A percentile compares a stretch with the other conserved stretches of the same genome.
Conservation (phyloP, 1,140 invertebrate species). For the Pogonomyrmex barbatus region DNA sequence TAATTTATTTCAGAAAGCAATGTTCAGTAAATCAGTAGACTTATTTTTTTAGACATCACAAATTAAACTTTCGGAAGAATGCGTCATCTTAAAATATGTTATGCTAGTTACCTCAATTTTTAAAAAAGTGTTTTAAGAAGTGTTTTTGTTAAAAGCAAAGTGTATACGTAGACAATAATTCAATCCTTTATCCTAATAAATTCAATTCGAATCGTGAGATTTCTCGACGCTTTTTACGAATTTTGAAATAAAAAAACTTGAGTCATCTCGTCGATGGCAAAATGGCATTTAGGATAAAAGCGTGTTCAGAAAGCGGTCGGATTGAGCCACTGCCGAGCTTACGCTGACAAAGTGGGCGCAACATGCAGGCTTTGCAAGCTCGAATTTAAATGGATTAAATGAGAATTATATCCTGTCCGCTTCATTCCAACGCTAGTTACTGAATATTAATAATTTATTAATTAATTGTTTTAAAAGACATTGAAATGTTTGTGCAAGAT, state of each 20-base stretch:
- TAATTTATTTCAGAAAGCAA: background rate
- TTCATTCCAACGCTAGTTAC: conserved; percentile 39
- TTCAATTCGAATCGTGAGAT: conserved; percentile 72
- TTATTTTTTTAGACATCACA: background rate
- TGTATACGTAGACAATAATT: conserved; percentile 24
- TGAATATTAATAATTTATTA: background rate
- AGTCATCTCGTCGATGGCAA: conserved; percentile 63
- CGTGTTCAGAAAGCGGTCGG: conserved; percentile 57
- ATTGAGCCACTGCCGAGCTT: conserved; percentile 54
- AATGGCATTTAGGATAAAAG: conserved; percentile 79
- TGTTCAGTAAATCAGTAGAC: background rate
- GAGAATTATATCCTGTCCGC: conserved; percentile 7
- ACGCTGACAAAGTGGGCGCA: conserved; percentile 63
- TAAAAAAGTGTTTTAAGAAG: background rate
- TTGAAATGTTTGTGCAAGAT: background rate
- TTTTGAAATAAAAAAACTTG: conserved; percentile 64
- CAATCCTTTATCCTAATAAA: conserved; percentile 69
- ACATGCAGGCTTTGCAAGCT: conserved; percentile 19
- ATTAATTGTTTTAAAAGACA: conserved; percentile 7
- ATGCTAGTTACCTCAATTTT: background rate
- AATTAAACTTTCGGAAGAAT: background rate
- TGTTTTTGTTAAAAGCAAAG: background rate
- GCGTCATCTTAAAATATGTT: background rate
- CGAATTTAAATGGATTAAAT: conserved; percentile 23
- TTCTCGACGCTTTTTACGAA: conserved; percentile 56